Evolutionary conservation across 2,113 vertebrate species (phyloP).

Genomic region (Spea multiplicata): DNA sequence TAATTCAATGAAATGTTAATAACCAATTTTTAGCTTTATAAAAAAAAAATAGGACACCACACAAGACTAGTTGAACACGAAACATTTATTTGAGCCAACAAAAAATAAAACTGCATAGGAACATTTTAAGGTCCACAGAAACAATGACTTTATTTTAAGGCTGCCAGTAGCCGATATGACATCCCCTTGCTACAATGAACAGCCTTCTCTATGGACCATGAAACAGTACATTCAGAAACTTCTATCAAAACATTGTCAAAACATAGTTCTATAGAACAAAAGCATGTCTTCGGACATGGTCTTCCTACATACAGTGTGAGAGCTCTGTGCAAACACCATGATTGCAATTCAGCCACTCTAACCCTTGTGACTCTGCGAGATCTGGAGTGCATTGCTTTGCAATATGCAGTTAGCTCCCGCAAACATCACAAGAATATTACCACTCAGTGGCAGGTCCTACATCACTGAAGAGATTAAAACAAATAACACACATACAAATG

Average conservation of each 20-base stretch:
- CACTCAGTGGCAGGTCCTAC: conserved; percentile 6
- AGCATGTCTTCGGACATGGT: conserved; percentile 62
- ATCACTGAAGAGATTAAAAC: conserved; percentile 7
- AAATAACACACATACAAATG: background rate
- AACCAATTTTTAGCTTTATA: background rate
- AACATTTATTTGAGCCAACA: conserved; percentile 92
- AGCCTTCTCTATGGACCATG: conserved; percentile 76
- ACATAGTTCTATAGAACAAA: conserved; percentile 52
- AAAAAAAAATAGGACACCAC: conserved; percentile 6
- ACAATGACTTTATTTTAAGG: conserved; percentile 82
- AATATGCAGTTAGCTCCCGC: background rate
- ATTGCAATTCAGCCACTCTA: conserved; percentile 1
- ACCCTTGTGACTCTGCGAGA: background rate
- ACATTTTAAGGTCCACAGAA: conserved; percentile 96
- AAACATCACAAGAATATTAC: background rate
- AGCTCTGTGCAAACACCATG: conserved; percentile 62
- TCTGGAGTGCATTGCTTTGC: conserved; percentile 12
- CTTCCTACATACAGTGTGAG: conserved; percentile 74
- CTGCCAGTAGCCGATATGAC: conserved; percentile 78
- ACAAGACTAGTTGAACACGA: conserved; percentile 10
- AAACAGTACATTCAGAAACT: conserved; percentile 76
- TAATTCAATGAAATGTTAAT: no score
- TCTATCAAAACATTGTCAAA: conserved; percentile 63
- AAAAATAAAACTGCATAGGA: conserved; percentile 94
- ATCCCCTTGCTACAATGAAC: conserved; percentile 75